A percentile compares a stretch with the other conserved stretches of the same genome.
Evolutionary conservation across 2,888 invertebrate species (phyloP).

Genomic region (Idaea dimidiata): DNA sequence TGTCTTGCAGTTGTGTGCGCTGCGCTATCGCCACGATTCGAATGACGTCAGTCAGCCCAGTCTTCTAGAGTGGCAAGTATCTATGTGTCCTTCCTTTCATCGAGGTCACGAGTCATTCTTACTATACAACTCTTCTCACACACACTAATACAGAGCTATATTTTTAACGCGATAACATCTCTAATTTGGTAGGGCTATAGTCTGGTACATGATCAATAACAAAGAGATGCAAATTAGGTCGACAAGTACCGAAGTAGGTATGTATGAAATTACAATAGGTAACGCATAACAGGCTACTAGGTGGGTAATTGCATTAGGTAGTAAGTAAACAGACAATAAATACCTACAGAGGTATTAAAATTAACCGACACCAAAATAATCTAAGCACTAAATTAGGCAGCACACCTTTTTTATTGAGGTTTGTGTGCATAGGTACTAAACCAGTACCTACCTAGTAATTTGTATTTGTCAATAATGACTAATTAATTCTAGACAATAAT

Average conservation of each 20-base stretch:
- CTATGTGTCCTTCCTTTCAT: constrained; percentile 60
- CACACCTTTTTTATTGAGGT: background rate
- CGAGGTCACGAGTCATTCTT: constrained; percentile 64
- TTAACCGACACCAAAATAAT: background rate
- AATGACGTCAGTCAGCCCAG: constrained; percentile 79
- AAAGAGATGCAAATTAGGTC: constrained; percentile 1
- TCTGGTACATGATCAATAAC: constrained; percentile 22
- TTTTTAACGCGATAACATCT: constrained; percentile 37
- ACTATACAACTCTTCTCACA: constrained; percentile 57
- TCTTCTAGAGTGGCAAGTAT: constrained; percentile 73
- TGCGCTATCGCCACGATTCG: constrained; percentile 61
- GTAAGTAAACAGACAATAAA: too few species aligned
- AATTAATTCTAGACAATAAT: background rate
- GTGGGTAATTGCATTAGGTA: background rate
- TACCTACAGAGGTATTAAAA: background rate
- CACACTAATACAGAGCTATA: constrained; percentile 58
- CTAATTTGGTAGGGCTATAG: constrained; percentile 47
- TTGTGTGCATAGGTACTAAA: background rate
- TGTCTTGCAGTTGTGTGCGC: constrained; percentile 61
- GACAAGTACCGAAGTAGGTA: constrained; percentile 1
- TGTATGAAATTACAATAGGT: background rate
- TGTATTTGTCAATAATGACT: background rate
- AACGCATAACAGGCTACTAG: background rate
- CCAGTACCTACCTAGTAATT: background rate
- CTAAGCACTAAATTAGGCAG: background rate